phyloP scores from a whole-genome alignment of 2,797 vertebrate species.

The Sebastes steindachneri region DNA sequence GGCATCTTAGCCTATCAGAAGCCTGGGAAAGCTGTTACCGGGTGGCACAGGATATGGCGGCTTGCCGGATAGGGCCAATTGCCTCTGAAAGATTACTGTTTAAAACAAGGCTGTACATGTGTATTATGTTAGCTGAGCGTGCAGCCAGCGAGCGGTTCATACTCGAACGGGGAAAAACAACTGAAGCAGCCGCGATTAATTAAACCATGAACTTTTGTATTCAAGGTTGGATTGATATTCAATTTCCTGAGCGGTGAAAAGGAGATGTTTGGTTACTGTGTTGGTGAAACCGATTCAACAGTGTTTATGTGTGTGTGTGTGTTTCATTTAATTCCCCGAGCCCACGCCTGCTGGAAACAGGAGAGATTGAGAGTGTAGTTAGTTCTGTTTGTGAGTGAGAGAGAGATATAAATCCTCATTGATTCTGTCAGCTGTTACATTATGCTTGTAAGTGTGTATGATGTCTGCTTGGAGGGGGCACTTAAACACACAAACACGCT shows the following conservation, averaged over 20 bases:
- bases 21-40: slow-evolving; percentile 70
- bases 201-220: slow-evolving; percentile 40
- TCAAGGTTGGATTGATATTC: slow-evolving; percentile 46
- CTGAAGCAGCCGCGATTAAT: slow-evolving; percentile 37
- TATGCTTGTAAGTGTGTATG: slow-evolving; percentile 11
- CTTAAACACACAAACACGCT: not conserved
- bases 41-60: slow-evolving; percentile 56
- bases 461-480: not conserved
- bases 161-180: not conserved
- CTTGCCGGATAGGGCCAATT: slow-evolving; percentile 70
- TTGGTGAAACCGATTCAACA: not conserved
- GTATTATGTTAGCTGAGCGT: slow-evolving; percentile 45
- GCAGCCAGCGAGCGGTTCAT: not conserved
- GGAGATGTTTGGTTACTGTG: slow-evolving; percentile 33
- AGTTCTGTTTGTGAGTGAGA: slow-evolving; percentile 4
- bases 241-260: slow-evolving; percentile 18
- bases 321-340: slow-evolving; percentile 11
- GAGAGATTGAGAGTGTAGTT: slow-evolving; percentile 19
- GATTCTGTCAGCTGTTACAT: slow-evolving; percentile 17
- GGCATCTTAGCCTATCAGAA: slow-evolving; percentile 63
- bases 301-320: not conserved
- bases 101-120: slow-evolving; percentile 65
- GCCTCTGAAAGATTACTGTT: slow-evolving; percentile 72
- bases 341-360: not conserved
- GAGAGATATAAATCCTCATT: slow-evolving; percentile 20